These are phyloP conservation scores for Schizopygopsis pylzovi DNA, from an alignment of 2,797 vertebrate species.

Conservation along the genomic window DNA sequence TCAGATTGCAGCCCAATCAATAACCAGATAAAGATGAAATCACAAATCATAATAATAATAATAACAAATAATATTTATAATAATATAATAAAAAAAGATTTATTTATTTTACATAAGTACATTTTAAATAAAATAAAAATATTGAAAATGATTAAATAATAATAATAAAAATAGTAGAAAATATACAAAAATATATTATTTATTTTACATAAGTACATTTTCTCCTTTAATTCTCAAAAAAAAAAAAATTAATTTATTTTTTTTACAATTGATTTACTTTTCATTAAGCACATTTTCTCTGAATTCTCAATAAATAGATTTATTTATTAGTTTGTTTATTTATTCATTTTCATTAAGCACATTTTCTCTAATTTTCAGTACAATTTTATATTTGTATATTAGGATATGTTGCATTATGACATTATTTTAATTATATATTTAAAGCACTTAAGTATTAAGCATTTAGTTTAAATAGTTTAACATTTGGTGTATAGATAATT, in stretches of 20 bases:
- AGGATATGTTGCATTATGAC: background rate
- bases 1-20: background rate
- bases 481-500: background rate
- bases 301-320: background rate
- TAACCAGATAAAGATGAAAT: background rate
- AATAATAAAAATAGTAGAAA: too few relatives aligned
- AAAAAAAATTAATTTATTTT: too few relatives aligned
- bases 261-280: too few relatives aligned
- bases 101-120: background rate
- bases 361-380: background rate
- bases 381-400: background rate
- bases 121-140: too few relatives aligned
- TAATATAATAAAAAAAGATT: background rate
- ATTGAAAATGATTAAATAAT: background rate
- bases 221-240: background rate
- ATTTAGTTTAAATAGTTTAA: background rate
- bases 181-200: too few relatives aligned
- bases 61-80: too few relatives aligned
- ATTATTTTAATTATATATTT: background rate
- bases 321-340: too few relatives aligned
- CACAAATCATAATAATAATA: background rate
- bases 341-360: too few relatives aligned
- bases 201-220: background rate
- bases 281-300: background rate
- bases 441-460: too few relatives aligned